Evolutionary conservation across 1,140 invertebrate species (phyloP).

Genomic region (Lasioglossum baleicum): DNA sequence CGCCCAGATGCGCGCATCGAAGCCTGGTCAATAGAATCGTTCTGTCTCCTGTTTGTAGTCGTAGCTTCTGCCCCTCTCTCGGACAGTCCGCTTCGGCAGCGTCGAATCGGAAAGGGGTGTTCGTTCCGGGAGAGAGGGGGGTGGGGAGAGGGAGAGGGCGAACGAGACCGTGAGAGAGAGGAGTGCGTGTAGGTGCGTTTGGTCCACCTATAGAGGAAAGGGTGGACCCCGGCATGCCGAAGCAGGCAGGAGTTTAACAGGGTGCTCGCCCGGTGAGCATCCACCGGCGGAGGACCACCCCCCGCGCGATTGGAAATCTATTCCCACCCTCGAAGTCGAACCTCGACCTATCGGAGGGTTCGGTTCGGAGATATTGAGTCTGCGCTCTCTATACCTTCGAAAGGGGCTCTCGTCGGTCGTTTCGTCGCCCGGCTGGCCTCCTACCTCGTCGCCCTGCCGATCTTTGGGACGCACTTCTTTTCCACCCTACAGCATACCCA

Average conservation of each 20-base stretch:
- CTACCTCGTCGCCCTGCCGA: constrained; percentile 18
- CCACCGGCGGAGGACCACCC: constrained; percentile 72
- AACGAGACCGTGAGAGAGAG: constrained; percentile 1
- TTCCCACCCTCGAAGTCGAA: constrained; percentile 80
- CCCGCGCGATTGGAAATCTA: constrained; percentile 80
- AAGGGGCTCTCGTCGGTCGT: constrained; percentile 44
- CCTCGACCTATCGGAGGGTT: constrained; percentile 80
- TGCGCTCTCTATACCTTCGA: constrained; percentile 72
- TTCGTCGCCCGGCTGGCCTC: constrained; percentile 28
- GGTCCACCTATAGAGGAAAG: constrained; percentile 76
- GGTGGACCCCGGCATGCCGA: constrained; percentile 65
- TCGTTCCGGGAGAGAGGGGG: too few species aligned
- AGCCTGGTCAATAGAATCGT: constrained; percentile 79
- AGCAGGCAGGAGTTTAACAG: constrained; percentile 59
- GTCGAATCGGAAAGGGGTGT: constrained; percentile 58
- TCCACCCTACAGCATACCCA: neutral
- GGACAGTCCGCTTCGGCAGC: constrained; percentile 52
- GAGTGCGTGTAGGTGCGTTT: constrained; percentile 74
- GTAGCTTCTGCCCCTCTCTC: constrained; percentile 59
- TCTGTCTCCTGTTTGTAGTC: constrained; percentile 66
- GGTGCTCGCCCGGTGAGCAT: constrained; percentile 56
- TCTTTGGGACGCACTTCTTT: constrained; percentile 21
- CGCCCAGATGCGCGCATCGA: constrained; percentile 81
- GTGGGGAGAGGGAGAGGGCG: too few species aligned
- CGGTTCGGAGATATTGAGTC: constrained; percentile 80